Base-by-base conservation (phyloP, 2,888 invertebrate genomes). In the Melinopterus prodromus region DNA sequence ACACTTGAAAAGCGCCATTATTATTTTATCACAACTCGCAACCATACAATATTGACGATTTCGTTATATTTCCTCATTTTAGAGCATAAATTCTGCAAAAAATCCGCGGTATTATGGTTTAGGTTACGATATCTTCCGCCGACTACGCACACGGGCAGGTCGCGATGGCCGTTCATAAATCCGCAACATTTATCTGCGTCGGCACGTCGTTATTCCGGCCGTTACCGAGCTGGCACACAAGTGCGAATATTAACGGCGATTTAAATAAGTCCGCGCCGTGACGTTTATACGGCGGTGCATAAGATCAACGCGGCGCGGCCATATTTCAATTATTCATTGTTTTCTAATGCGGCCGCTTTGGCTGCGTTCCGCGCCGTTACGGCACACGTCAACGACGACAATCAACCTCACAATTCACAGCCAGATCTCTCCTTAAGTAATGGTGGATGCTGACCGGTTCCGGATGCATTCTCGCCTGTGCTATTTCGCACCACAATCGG, bases 271-370 rank as follows among this genome's bases (percentile, higher is more conserved):
- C 80, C 80, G 75, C 37, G 74, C 76, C 69, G 77, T 84, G 84
- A 83, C 84, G 82, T 83, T 84, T 83, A 84, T 83, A 82, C 83
- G 82, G 81, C 83, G 82, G 83, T 83, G 53, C 53, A 53, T 53
- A 53, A 53, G 53, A 53, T 53, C 83, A 80, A 78, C 80, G 82
- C 82, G 81, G 83, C 83, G 81, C 81, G 71, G 82, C 82, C 82
- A 85, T 84, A 85, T 85, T 85, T 85, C 84, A 85, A 85, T 85
- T 85, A 85, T 85, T 85, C 84, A 85, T 85, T 85, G 85, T 85
- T 84, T 85, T 84, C 84, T 84, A 84, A 84, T 85, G 85, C 75
- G 35, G 36, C 74, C 36, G 74, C 74, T 35, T 69, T 72, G 71
- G 71, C 71, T 71, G 53, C 69, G 53, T 26, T 53, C 38, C 76